These are phyloP conservation scores for Gambusia holbrooki DNA, from an alignment of 2,113 vertebrate genomes.

Conservation along the genomic window DNA sequence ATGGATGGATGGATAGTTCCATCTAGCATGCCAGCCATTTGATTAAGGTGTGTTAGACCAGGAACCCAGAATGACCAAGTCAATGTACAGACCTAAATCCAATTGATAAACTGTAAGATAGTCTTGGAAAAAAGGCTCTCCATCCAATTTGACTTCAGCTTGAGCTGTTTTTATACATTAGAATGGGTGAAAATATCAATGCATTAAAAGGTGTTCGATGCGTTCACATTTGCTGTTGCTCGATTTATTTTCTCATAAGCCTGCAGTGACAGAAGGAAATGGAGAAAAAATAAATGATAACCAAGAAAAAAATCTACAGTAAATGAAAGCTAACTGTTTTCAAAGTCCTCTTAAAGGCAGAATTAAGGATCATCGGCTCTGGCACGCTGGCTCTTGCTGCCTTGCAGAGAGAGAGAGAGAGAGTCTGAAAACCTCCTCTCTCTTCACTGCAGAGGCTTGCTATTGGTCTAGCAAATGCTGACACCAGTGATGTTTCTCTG, in stretches of 20 bases:
- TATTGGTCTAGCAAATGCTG: constrained; percentile 77
- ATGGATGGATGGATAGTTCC: too few species aligned
- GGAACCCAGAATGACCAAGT: not conserved
- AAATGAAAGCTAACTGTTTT: not conserved
- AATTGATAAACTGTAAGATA: not conserved
- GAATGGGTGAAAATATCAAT: not conserved
- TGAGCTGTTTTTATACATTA: too few species aligned
- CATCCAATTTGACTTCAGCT: not conserved
- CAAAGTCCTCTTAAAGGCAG: constrained; percentile 3
- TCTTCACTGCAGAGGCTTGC: constrained; percentile 72
- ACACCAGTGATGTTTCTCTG: constrained; percentile 57
- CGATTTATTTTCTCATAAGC: not conserved
- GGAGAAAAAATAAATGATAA: not conserved
- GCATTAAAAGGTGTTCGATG: not conserved
- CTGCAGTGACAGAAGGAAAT: not conserved
- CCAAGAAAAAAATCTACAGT: not conserved
- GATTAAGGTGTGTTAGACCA: too few species aligned
- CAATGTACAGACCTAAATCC: not conserved
- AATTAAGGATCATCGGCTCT: constrained; percentile 27
- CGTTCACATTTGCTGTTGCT: not conserved
- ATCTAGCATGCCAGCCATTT: too few species aligned
- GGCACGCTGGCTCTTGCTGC: constrained; percentile 24
- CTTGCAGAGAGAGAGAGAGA: not conserved
- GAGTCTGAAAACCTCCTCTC: constrained; percentile 56
- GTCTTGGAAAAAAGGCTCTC: not conserved